These are phyloP conservation scores for Papilio polytes DNA, from an alignment of 1,140 invertebrate genomes.

Conservation along the genomic window DNA sequence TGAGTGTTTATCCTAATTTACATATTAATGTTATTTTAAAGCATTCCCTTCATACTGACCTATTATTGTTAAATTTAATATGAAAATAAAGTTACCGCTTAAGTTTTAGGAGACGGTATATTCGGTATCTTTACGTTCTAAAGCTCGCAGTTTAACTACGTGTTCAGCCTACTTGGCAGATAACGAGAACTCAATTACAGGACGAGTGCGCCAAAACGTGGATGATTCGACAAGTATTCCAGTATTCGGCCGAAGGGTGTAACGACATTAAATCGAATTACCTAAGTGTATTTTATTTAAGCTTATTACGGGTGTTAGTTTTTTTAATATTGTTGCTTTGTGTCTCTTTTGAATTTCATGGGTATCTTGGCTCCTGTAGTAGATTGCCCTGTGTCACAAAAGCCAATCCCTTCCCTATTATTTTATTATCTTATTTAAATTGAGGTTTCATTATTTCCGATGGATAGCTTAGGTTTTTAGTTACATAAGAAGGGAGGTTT, in stretches of 20 bases:
- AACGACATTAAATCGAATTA: constrained; percentile 31
- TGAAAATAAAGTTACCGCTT: constrained; percentile 19
- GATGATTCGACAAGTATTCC: constrained; percentile 36
- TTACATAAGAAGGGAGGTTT: too few species aligned
- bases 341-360: too few species aligned
- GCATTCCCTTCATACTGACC: neutral
- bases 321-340: neutral
- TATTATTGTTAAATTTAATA: constrained; percentile 28
- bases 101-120: constrained; percentile 23
- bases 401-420: too few species aligned
- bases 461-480: too few species aligned
- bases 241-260: constrained; percentile 26
- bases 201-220: constrained; percentile 30
- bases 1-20: neutral
- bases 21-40: neutral
- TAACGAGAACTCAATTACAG: constrained; percentile 36
- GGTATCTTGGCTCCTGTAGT: too few species aligned
- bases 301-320: neutral
- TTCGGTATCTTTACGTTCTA: constrained; percentile 24
- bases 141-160: constrained; percentile 35
- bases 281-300: neutral
- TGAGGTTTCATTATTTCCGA: too few species aligned
- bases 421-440: too few species aligned
- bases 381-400: too few species aligned
- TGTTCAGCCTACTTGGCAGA: constrained; percentile 39